Conservation (phyloP, 2,113 vertebrate genomes). For the Aspiorhynchus laticeps region DNA sequence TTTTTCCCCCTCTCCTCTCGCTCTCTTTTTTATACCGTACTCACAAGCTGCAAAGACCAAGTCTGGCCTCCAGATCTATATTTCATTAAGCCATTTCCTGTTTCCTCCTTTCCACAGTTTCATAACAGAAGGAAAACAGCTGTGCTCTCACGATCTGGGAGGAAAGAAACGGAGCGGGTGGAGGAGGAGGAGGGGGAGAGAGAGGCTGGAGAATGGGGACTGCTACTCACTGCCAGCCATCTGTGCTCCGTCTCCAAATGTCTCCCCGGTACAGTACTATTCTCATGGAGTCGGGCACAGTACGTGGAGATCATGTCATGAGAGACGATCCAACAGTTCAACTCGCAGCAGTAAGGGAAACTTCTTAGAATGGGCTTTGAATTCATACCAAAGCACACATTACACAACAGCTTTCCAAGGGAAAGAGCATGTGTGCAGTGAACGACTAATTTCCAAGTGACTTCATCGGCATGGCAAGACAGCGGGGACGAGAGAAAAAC, state of each 20-base stretch:
- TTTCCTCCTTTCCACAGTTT: constrained; percentile 67
- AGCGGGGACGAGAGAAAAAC: constrained; percentile 39
- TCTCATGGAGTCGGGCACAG: constrained; percentile 33
- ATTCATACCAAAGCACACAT: constrained; percentile 39
- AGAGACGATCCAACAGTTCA: constrained; percentile 28
- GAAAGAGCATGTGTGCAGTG: constrained; percentile 1
- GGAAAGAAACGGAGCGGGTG: constrained; percentile 34
- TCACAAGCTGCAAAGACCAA: constrained; percentile 58
- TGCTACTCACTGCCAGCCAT: constrained; percentile 37
- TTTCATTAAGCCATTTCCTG: constrained; percentile 66
- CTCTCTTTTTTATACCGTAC: constrained; percentile 21
- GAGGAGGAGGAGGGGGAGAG: constrained; percentile 34
- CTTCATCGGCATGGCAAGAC: constrained; percentile 42
- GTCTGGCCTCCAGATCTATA: constrained; percentile 55
- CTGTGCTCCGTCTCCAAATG: constrained; percentile 64
- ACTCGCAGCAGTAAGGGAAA: constrained; percentile 3
- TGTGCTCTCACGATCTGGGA: constrained; percentile 54
- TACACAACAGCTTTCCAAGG: constrained; percentile 44
- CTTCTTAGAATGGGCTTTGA: constrained; percentile 32
- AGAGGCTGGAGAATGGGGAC: constrained; percentile 32
- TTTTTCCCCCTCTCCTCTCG: not conserved
- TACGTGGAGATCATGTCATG: constrained; percentile 12
- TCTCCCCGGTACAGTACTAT: constrained; percentile 55
- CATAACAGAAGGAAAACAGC: constrained; percentile 56
- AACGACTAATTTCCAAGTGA: constrained; percentile 46